A percentile compares a stretch with the other conserved stretches of the same genome.
These are phyloP conservation scores for Ceuthmochares aereus DNA, from an alignment of 2,113 vertebrate genomes.

Conservation along the genomic window DNA sequence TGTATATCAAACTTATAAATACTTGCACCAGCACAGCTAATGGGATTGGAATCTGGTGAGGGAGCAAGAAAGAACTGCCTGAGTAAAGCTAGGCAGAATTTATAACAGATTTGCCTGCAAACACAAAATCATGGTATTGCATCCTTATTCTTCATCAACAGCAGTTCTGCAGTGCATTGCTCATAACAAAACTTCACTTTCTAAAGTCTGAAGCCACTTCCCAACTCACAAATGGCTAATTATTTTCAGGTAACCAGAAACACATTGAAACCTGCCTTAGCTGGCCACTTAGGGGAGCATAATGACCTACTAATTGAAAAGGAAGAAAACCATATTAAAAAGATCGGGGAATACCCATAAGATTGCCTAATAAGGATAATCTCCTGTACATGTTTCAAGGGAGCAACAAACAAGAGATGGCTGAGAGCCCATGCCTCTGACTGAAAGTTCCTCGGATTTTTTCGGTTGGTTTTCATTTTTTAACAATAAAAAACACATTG, in stretches of 20 bases:
- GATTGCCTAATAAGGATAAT: constrained; percentile 67
- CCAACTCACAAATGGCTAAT: constrained; percentile 23
- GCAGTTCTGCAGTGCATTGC: neutral
- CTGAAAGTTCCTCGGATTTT: constrained; percentile 30
- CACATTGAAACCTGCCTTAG: constrained; percentile 30
- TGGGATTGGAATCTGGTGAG: neutral
- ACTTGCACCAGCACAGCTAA: neutral
- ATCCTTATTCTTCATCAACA: neutral
- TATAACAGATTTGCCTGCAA: neutral
- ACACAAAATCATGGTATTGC: neutral
- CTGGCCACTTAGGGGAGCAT: neutral
- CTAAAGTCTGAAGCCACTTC: constrained; percentile 7
- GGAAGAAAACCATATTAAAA: constrained; percentile 39
- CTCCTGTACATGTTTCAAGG: constrained; percentile 38
- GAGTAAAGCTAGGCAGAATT: neutral
- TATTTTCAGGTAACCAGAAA: constrained; percentile 56
- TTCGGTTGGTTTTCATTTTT: neutral
- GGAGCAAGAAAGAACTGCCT: neutral
- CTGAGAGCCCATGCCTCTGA: constrained; percentile 2
- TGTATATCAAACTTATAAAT: neutral
- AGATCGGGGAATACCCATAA: neutral
- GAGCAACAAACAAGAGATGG: constrained; percentile 31
- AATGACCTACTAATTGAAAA: constrained; percentile 57
- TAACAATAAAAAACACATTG: constrained; percentile 2
- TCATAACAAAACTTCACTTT: neutral